Percentiles rank a stretch among this genome's conserved stretches.
phyloP scores from a whole-genome alignment of 2,888 invertebrate genomes.

The Apamea epomidion region DNA sequence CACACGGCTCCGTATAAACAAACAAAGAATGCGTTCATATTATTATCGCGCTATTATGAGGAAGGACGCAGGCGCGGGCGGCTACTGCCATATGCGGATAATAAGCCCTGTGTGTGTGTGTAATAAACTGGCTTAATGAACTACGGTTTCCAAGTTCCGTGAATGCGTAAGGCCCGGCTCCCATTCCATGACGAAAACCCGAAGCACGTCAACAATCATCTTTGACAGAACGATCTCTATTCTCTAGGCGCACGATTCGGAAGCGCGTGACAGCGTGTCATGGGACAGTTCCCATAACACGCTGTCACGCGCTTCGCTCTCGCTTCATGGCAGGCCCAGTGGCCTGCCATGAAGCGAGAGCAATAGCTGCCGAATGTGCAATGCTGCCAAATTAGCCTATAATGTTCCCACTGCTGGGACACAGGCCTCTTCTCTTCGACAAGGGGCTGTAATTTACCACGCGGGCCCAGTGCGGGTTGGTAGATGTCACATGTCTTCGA shows the following conservation, averaged over 20 bases:
- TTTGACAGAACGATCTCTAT: not conserved
- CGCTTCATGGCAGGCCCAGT: no score
- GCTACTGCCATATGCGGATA: conserved; percentile 36
- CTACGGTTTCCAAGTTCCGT: conserved; percentile 37
- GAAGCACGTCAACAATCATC: not conserved
- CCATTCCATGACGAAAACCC: not conserved
- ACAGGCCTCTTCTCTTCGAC: not conserved
- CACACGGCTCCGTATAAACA: conserved; percentile 20
- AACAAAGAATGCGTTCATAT: conserved; percentile 52
- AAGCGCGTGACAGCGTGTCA: not conserved
- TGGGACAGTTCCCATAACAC: no score
- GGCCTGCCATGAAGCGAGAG: not conserved
- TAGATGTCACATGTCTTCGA: not conserved
- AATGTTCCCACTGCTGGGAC: not conserved
- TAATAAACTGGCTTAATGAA: conserved; percentile 23
- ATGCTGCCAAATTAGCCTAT: not conserved
- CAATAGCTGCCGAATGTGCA: not conserved
- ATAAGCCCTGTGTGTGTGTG: conserved; percentile 17
- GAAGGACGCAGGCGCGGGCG: conserved; percentile 28
- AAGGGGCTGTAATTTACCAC: not conserved
- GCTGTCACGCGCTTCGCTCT: no score
- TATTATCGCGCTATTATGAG: conserved; percentile 28
- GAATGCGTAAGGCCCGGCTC: conserved; percentile 4
- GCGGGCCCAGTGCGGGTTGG: no score
- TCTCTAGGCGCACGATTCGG: not conserved